Base-by-base conservation (phyloP, 2,113 vertebrate species). In the Rhabdornis inornatus region DNA sequence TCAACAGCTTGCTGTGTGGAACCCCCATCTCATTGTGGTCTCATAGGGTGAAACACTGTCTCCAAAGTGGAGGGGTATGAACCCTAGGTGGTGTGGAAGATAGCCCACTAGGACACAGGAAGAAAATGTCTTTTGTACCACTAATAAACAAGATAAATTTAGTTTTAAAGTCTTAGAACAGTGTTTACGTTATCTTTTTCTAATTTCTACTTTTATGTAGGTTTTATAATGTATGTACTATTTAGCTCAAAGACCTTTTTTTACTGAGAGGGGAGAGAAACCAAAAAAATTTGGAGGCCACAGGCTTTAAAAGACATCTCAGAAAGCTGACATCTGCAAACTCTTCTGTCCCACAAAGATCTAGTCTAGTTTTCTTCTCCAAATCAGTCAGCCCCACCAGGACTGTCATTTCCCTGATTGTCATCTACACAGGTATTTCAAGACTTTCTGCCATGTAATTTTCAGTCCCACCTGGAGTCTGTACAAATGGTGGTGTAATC, bases 11-110 rank as follows among this genome's bases (percentile, higher is more conserved):
- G 2, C 44, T 52, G 21, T 9, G 27, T 55, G 65, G 13, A 59
- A 18, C 40, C 23, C 39, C 11, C 20, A 5, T 6, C 55, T 60
- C 40, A 3, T 75, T 9, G 25, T 71, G 52, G 21, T 30, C 49
- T 75, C 39, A 20, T 25, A 28, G 42, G 22, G 18, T 30, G 15
- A 0, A 3, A 27, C 25, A 52, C 15, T 33, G 14, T 40, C n/a
- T 85, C 65, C 2, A 2, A 65, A 53, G 8, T 16, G 1, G 1
- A 31, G 6, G 9, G 9, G 2, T 31, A 24, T 8, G n/a, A 40
- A 44, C 27, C 11, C 15, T 4, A 24, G 31, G 8, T 28, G n/a
- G 12, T 59, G 10, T 47, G 37, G n/a, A 39, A 69, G 19, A 42
- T 13, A 78, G 25, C 5, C 19, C 19, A 22, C 1, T 66, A 18